These are phyloP conservation scores for Colletes collaris DNA, from an alignment of 2,888 invertebrate species.

Conservation along the genomic window DNA sequence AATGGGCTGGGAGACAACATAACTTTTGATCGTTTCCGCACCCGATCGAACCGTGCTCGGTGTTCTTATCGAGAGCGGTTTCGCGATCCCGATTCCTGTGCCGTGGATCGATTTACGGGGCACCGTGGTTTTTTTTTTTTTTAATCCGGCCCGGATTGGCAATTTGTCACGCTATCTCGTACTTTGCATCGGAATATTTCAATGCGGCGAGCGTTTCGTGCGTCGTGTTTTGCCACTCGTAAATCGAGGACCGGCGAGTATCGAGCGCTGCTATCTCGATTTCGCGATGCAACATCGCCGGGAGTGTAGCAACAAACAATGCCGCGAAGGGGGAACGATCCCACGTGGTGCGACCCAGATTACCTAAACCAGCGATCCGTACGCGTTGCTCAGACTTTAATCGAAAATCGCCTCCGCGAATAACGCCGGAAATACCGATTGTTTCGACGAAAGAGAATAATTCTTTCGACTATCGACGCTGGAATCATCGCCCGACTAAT, in stretches of 20 bases:
- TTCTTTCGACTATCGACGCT: too few species aligned
- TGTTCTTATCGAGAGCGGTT: too few species aligned
- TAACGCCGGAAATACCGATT: neutral
- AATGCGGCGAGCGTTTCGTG: conserved; percentile 42
- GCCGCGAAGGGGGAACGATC: conserved; percentile 32
- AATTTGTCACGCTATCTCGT: conserved; percentile 59
- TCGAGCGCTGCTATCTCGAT: conserved; percentile 58
- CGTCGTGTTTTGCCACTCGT: conserved; percentile 51
- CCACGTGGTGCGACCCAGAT: conserved; percentile 38
- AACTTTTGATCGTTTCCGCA: too few species aligned
- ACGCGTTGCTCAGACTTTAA: conserved; percentile 44
- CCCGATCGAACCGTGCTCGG: too few species aligned
- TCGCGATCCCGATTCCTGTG: too few species aligned
- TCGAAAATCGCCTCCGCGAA: conserved; percentile 36
- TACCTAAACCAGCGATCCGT: conserved; percentile 19
- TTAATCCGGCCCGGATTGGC: conserved; percentile 15
- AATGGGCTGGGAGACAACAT: too few species aligned
- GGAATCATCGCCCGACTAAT: conserved; percentile 15
- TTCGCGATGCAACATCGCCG: conserved; percentile 32
- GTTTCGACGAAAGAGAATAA: neutral
- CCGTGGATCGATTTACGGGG: conserved; percentile 18
- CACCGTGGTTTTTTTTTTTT: conserved; percentile 11
- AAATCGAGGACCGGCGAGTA: conserved; percentile 52
- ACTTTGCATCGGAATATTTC: conserved; percentile 54
- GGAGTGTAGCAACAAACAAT: conserved; percentile 52